These are phyloP conservation scores for Agrilus biguttatus DNA, from an alignment of 2,888 invertebrate species.

Conservation along the genomic window DNA sequence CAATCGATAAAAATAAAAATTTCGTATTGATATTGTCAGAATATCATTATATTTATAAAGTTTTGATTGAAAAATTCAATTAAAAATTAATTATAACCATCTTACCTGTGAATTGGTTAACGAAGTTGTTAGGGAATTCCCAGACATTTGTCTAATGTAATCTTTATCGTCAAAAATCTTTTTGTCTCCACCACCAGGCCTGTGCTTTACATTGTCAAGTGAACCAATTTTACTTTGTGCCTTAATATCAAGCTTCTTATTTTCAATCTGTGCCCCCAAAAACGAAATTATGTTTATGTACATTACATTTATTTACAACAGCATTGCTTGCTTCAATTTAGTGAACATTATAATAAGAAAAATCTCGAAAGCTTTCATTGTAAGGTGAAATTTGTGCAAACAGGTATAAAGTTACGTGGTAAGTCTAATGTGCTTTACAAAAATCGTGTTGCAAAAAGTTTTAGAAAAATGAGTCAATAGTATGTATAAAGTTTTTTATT, in stretches of 20 bases:
- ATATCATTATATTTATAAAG: too few relatives aligned
- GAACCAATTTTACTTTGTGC: conserved; percentile 87
- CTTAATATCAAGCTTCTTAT: conserved; percentile 82
- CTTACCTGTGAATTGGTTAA: conserved; percentile 41
- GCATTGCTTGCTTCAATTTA: not conserved
- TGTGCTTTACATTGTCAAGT: conserved; percentile 80
- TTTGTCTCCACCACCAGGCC: conserved; percentile 84
- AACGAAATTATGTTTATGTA: not conserved
- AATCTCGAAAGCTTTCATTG: too few relatives aligned
- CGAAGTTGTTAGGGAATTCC: conserved; percentile 36
- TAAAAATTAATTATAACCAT: conserved; percentile 3
- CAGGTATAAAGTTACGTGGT: too few relatives aligned
- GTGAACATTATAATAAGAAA: not conserved
- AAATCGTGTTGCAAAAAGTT: too few relatives aligned
- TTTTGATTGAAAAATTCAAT: too few relatives aligned
- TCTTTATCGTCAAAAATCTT: conserved; percentile 90
- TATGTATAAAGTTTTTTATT: too few relatives aligned
- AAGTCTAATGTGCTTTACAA: too few relatives aligned
- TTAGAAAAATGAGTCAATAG: too few relatives aligned
- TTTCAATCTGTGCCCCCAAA: conserved; percentile 54
- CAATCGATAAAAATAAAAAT: too few relatives aligned
- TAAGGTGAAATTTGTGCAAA: too few relatives aligned
- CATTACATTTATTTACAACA: not conserved
- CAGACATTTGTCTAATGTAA: conserved; percentile 62
- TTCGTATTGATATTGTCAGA: too few relatives aligned